These are phyloP conservation scores for Gymnothorax javanicus DNA, from an alignment of 2,797 vertebrate species.

Conservation along the genomic window DNA sequence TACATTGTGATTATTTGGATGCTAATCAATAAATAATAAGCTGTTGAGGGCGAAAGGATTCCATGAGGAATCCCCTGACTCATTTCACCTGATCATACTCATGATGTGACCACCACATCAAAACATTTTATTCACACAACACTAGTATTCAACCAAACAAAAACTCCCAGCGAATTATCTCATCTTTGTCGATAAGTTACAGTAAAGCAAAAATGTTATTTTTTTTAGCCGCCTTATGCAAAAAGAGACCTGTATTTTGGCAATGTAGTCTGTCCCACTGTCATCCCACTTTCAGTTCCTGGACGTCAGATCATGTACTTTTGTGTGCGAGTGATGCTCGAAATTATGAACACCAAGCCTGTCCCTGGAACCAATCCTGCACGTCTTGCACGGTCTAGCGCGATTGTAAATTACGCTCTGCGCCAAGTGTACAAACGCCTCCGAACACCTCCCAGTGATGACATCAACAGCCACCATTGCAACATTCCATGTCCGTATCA, in stretches of 20 bases:
- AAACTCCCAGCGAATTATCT: too few relatives aligned
- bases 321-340: neutral
- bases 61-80: too few relatives aligned
- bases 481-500: neutral
- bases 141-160: too few relatives aligned
- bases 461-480: neutral
- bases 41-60: too few relatives aligned
- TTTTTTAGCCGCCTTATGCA: too few relatives aligned
- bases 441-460: neutral
- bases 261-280: neutral
- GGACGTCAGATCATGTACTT: neutral
- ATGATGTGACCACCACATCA: too few relatives aligned
- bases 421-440: neutral
- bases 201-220: too few relatives aligned
- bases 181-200: too few relatives aligned
- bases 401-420: neutral
- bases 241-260: too few relatives aligned
- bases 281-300: neutral
- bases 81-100: too few relatives aligned
- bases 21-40: too few relatives aligned
- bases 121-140: too few relatives aligned
- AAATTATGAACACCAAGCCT: neutral
- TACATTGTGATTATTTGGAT: neutral
- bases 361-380: neutral
- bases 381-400: neutral